A percentile compares a stretch with the other conserved stretches of the same genome.
Conservation (phyloP, 2,113 vertebrate species). For the Entosphenus tridentatus region DNA sequence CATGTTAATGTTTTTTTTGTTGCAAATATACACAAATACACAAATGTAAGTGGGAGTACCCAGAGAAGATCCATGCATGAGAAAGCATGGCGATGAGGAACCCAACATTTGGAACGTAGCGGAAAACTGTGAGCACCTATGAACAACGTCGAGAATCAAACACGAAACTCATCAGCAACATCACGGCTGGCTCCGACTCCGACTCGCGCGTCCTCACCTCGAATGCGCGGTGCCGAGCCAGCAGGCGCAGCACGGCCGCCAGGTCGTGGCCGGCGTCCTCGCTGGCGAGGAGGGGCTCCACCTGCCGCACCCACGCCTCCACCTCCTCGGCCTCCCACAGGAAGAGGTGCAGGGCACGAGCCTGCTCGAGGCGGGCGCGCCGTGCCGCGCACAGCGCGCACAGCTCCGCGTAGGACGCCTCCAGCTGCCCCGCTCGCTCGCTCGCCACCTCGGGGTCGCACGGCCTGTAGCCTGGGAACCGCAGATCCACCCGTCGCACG, state of each 20-base stretch:
- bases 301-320: slow-evolving; percentile 63
- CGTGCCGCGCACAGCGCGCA: slow-evolving; percentile 30
- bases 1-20: too few relatives aligned
- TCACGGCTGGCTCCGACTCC: too few relatives aligned
- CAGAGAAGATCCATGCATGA: too few relatives aligned
- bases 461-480: slow-evolving; percentile 40
- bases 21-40: too few relatives aligned
- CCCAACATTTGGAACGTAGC: too few relatives aligned
- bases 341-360: slow-evolving; percentile 54
- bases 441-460: slow-evolving; percentile 51
- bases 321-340: slow-evolving; percentile 68
- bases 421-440: slow-evolving; percentile 37
- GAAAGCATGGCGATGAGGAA: too few relatives aligned
- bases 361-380: slow-evolving; percentile 43
- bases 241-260: slow-evolving; percentile 42
- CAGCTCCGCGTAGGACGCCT: slow-evolving; percentile 40
- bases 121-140: too few relatives aligned
- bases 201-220: slow-evolving; percentile 18
- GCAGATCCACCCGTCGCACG: background rate
- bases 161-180: too few relatives aligned
- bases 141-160: too few relatives aligned
- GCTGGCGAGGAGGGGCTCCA: slow-evolving; percentile 49
- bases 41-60: too few relatives aligned
- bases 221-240: slow-evolving; percentile 62
- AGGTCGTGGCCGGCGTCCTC: slow-evolving; percentile 54